phyloP scores from a whole-genome alignment of 2,797 vertebrate species.

The Taenioides sp. region DNA sequence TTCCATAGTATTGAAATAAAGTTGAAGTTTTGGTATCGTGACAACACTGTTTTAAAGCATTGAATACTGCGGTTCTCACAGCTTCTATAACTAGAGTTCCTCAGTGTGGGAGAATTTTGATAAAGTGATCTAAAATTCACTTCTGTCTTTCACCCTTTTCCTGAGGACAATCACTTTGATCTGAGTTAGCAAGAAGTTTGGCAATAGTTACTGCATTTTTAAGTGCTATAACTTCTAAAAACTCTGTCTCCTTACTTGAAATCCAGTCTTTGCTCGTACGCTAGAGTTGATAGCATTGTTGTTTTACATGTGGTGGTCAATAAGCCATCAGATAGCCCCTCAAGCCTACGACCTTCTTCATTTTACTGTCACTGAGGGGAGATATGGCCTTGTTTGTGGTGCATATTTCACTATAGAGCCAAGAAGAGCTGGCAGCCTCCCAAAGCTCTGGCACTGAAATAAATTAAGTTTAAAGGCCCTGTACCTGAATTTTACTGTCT shows the following conservation, averaged over 20 bases:
- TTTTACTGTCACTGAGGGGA: slow-evolving; percentile 5
- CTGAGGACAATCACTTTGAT: slow-evolving; percentile 65
- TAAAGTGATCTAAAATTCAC: slow-evolving; percentile 53
- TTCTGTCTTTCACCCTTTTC: slow-evolving; percentile 40
- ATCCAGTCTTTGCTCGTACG: slow-evolving; percentile 1
- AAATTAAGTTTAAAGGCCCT: not conserved
- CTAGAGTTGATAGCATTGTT: slow-evolving; percentile 13
- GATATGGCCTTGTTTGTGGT: slow-evolving; percentile 7
- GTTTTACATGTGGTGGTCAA: slow-evolving; percentile 24
- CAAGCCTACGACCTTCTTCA: slow-evolving; percentile 9
- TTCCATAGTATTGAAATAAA: too few species aligned
- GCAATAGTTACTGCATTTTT: slow-evolving; percentile 25
- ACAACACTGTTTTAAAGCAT: not conserved
- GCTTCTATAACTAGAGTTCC: not conserved
- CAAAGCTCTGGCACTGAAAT: not conserved
- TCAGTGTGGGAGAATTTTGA: slow-evolving; percentile 54
- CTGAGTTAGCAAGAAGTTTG: slow-evolving; percentile 40
- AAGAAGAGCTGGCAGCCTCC: not conserved
- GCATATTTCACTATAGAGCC: slow-evolving; percentile 1
- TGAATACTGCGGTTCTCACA: slow-evolving; percentile 8
- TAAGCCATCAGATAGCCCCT: slow-evolving; percentile 22
- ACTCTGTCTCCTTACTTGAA: not conserved
- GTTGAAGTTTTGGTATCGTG: too few species aligned
- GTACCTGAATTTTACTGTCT: too few species aligned
- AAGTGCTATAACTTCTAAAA: slow-evolving; percentile 7